Evolutionary conservation across 2,888 invertebrate genomes (phyloP).

Genomic region (Brachylomia viminalis): DNA sequence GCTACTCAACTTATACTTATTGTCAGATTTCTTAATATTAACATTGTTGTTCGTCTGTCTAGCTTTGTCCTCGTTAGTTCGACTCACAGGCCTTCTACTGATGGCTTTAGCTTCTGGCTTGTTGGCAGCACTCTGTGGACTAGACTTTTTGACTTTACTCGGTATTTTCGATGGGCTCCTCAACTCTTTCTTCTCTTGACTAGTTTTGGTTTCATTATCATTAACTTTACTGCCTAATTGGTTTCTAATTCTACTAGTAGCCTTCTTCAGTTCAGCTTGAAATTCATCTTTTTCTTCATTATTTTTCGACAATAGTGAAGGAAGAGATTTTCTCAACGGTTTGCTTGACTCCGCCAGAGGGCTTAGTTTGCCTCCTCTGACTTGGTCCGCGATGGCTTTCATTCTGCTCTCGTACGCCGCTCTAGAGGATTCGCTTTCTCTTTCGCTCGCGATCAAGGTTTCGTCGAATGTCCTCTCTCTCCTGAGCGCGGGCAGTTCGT

Average conservation of each 20-base stretch:
- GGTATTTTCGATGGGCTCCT: slow-evolving; percentile 85
- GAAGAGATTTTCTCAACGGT: slow-evolving; percentile 89
- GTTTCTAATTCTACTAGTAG: slow-evolving; percentile 88
- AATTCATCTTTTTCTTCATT: slow-evolving; percentile 90
- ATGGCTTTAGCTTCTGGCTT: slow-evolving; percentile 58
- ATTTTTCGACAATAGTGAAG: slow-evolving; percentile 88
- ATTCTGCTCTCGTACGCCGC: slow-evolving; percentile 79
- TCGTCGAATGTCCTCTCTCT: slow-evolving; percentile 89
- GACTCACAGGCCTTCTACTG: slow-evolving; percentile 79
- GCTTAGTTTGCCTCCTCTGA: slow-evolving; percentile 79
- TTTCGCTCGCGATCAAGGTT: slow-evolving; percentile 81
- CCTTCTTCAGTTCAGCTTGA: slow-evolving; percentile 89
- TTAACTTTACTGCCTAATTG: slow-evolving; percentile 87
- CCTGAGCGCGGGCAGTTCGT: slow-evolving; percentile 81
- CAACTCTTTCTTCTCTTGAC: slow-evolving; percentile 78
- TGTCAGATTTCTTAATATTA: slow-evolving; percentile 71
- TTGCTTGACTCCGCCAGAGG: slow-evolving; percentile 80
- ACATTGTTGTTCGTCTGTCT: slow-evolving; percentile 74
- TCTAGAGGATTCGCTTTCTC: slow-evolving; percentile 81
- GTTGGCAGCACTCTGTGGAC: slow-evolving; percentile 79
- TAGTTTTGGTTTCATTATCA: slow-evolving; percentile 87
- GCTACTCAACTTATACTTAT: slow-evolving; percentile 77
- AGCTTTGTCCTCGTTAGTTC: slow-evolving; percentile 80
- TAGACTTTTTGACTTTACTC: slow-evolving; percentile 89
- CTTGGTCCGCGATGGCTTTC: slow-evolving; percentile 81